Evolutionary conservation across 2,113 vertebrate species (phyloP).

Genomic region (Toxostoma redivivum): DNA sequence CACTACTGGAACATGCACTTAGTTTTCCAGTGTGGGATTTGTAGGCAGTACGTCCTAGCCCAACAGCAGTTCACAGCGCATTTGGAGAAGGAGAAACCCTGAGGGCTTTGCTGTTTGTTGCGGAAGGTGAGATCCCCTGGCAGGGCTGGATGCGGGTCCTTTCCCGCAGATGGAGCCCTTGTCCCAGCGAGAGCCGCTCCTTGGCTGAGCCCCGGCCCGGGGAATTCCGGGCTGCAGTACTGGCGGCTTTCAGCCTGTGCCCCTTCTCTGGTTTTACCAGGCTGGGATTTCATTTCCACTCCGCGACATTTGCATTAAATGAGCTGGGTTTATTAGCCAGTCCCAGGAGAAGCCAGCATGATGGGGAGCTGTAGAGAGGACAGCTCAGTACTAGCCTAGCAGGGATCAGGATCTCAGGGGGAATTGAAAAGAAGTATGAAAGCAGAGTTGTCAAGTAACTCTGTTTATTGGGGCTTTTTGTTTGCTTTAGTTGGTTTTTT

Average conservation of each 20-base stretch:
- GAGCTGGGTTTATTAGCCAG: background rate
- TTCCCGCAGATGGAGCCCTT: conserved; percentile 72
- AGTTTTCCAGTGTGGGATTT: background rate
- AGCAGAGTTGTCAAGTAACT: background rate
- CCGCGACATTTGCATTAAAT: background rate
- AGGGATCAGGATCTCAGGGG: background rate
- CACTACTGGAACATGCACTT: accelerated
- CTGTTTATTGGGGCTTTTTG: background rate
- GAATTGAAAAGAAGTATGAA: background rate
- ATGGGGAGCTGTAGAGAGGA: background rate
- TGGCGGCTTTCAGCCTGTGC: background rate
- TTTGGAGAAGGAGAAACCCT: background rate
- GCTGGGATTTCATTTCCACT: background rate
- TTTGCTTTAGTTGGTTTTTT: background rate
- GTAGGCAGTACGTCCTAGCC: background rate
- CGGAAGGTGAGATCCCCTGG: accelerated
- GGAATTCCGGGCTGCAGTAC: background rate
- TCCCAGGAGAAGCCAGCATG: background rate
- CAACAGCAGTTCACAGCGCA: background rate
- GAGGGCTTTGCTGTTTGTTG: background rate
- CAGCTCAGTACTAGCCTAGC: background rate
- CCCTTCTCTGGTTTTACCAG: background rate
- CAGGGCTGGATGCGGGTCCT: background rate
- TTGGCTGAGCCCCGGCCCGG: background rate
- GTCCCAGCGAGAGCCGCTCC: conserved; percentile 33